Evolutionary conservation across 2,797 vertebrate genomes (phyloP).

Genomic region (Pteronotus mesoamericanus): DNA sequence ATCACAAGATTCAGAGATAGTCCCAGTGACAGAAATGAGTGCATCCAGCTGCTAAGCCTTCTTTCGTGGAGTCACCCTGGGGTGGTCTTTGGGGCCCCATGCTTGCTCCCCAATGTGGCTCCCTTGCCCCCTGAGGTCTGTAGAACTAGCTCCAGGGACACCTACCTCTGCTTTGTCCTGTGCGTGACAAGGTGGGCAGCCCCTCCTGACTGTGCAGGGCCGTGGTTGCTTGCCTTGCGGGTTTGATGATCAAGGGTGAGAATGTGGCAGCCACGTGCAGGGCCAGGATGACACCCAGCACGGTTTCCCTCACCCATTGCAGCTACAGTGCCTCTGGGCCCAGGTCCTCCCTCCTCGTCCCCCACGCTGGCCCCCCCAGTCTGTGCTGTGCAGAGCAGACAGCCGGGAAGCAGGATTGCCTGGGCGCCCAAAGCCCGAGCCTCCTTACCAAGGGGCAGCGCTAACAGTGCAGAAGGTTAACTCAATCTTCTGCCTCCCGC

Average conservation of each 20-base stretch:
- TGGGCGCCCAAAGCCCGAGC: slow-evolving; percentile 55
- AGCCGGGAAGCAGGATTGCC: slow-evolving; percentile 32
- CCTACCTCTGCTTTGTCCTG: neutral
- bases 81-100: neutral
- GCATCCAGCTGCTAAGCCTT: accelerated
- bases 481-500: slow-evolving; percentile 70
- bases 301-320: neutral
- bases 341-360: neutral
- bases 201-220: neutral
- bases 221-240: neutral
- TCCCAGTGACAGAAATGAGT: neutral
- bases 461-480: slow-evolving; percentile 75
- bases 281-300: accelerated
- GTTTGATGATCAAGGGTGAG: neutral
- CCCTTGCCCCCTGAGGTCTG: neutral
- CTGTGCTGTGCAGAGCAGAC: neutral
- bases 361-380: too few species aligned
- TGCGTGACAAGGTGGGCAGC: neutral
- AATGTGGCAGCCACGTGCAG: neutral
- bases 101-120: neutral
- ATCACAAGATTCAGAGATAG: neutral
- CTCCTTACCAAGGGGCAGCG: slow-evolving; percentile 71
- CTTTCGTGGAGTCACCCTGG: neutral
- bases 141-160: neutral
- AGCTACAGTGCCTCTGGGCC: neutral